Conservation (phyloP, 2,113 vertebrate species). For the Ammodytes marinus region DNA sequence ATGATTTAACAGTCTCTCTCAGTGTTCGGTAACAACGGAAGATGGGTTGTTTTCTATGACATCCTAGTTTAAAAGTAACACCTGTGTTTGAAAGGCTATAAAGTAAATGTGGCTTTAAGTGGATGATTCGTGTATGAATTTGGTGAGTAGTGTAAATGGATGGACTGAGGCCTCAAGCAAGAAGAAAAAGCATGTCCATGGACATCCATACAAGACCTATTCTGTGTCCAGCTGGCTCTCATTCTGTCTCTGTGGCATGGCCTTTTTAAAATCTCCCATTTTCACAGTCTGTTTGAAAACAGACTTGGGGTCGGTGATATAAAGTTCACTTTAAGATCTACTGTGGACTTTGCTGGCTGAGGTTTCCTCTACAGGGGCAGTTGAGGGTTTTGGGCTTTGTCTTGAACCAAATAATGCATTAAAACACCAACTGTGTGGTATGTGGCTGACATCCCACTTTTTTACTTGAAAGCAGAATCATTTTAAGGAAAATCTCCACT, state of each 20-base stretch:
- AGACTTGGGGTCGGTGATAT: slow-evolving; percentile 9
- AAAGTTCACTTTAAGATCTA: slow-evolving; percentile 35
- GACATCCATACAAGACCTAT: slow-evolving; percentile 13
- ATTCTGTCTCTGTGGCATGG: slow-evolving; percentile 26
- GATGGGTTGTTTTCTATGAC: slow-evolving; percentile 10
- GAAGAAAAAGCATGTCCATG: slow-evolving; percentile 30
- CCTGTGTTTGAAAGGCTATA: neutral
- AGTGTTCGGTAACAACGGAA: slow-evolving; percentile 28
- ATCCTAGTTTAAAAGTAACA: slow-evolving; percentile 16
- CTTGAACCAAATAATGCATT: slow-evolving; percentile 32
- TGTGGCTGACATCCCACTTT: neutral
- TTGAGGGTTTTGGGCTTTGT: neutral
- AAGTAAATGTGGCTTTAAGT: neutral
- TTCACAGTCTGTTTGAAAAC: slow-evolving; percentile 33
- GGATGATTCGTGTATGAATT: slow-evolving; percentile 17
- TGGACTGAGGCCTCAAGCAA: slow-evolving; percentile 8
- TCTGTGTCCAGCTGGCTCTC: slow-evolving; percentile 35
- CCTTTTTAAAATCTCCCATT: slow-evolving; percentile 52
- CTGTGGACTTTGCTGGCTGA: neutral
- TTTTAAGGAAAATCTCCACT: neutral
- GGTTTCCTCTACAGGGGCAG: slow-evolving; percentile 17
- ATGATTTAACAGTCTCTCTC: slow-evolving; percentile 21
- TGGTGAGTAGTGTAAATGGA: slow-evolving; percentile 4
- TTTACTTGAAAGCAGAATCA: neutral
- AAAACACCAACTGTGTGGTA: neutral